A percentile compares a stretch with the other conserved stretches of the same genome.
These are phyloP conservation scores for Gerris lacustris DNA, from an alignment of 2,888 invertebrate genomes.

Conservation along the genomic window DNA sequence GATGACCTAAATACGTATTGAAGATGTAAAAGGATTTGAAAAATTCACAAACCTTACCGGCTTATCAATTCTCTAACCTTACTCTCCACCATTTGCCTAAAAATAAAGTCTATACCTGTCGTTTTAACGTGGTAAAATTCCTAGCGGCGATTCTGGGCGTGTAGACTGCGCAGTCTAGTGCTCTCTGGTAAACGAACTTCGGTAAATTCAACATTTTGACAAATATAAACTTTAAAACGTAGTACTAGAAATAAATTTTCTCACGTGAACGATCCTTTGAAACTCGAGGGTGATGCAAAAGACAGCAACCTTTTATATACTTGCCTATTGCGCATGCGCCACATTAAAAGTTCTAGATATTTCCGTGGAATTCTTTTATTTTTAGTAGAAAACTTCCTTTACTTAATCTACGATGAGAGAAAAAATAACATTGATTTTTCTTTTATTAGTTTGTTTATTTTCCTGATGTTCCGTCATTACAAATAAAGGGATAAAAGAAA, in stretches of 20 bases:
- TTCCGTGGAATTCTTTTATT: neutral
- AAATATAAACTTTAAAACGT: neutral
- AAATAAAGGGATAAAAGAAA: too few species aligned
- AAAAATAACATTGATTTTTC: neutral
- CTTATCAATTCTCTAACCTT: constrained; percentile 4
- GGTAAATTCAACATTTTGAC: constrained; percentile 4
- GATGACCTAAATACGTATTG: too few species aligned
- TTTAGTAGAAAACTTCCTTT: too few species aligned
- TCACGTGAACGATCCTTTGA: neutral
- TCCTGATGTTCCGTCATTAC: too few species aligned
- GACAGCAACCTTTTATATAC: constrained; percentile 5
- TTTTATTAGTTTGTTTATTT: too few species aligned
- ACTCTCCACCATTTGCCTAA: neutral
- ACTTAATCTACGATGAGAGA: neutral
- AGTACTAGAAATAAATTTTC: neutral
- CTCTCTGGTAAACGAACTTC: constrained; percentile 7
- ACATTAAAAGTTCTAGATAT: constrained; percentile 5
- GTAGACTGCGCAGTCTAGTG: constrained; percentile 27
- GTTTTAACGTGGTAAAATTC: constrained; percentile 7
- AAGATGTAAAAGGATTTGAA: neutral
- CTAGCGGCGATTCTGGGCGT: constrained; percentile 4
- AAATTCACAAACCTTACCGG: neutral
- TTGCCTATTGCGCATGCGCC: constrained; percentile 3
- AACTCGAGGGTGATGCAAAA: neutral
- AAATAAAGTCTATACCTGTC: constrained; percentile 31